phyloP scores from a whole-genome alignment of 37 sponge, comb jelly and placozoan species.

The Cliona cf. orientalis region DNA sequence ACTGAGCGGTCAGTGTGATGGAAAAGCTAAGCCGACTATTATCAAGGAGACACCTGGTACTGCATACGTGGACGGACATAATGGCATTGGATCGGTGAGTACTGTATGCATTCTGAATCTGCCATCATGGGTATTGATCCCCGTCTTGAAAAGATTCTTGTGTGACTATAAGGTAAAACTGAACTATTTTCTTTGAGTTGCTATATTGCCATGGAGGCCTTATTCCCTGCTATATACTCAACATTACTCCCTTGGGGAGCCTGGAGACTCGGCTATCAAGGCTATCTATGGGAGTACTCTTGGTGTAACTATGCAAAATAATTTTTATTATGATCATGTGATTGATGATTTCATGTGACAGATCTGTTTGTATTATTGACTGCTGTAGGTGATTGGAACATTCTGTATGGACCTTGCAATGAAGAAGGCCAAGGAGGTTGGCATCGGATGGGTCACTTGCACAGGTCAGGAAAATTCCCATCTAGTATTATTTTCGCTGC shows the following conservation, averaged over 20 bases:
- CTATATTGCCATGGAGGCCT: too few species aligned
- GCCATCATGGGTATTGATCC: too few species aligned
- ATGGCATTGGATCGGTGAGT: constrained; percentile 83
- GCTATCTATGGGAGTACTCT: too few species aligned
- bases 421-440: constrained; percentile 80
- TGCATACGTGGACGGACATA: constrained; percentile 85
- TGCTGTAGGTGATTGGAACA: constrained; percentile 69
- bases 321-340: too few species aligned
- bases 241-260: too few species aligned
- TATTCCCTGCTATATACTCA: too few species aligned
- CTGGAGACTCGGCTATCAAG: too few species aligned
- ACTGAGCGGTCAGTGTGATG: constrained; percentile 60
- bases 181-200: too few species aligned
- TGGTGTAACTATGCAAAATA: too few species aligned
- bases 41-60: constrained; percentile 81
- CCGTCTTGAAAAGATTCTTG: too few species aligned
- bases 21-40: constrained; percentile 63
- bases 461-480: constrained; percentile 57
- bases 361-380: background rate
- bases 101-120: too few species aligned
- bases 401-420: constrained; percentile 93
- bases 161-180: too few species aligned
- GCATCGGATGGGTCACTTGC: constrained; percentile 89
- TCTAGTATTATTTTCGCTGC: background rate
- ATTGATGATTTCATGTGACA: background rate